A percentile compares a stretch with the other conserved stretches of the same genome.
These are phyloP conservation scores for Cephus runcator DNA, from an alignment of 2,888 invertebrate genomes.

Conservation along the genomic window DNA sequence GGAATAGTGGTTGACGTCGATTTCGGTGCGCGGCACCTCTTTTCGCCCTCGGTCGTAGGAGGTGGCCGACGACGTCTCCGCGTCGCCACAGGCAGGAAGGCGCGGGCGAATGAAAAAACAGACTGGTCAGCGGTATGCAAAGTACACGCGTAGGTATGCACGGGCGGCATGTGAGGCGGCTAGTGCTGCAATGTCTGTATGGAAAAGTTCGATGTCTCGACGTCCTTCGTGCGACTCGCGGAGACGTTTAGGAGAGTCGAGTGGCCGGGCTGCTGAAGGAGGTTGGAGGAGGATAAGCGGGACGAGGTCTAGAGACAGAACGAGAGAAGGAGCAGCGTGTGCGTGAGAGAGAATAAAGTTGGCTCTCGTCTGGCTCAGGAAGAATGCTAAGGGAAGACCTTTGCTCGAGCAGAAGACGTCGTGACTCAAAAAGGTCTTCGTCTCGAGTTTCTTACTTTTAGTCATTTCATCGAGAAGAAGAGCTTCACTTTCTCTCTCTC, in stretches of 20 bases:
- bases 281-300: not conserved
- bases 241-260: constrained; percentile 4
- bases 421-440: constrained; percentile 1
- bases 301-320: not conserved
- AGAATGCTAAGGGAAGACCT: constrained; percentile 1
- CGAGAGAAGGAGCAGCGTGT: not conserved
- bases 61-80: not conserved
- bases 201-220: constrained; percentile 25
- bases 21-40: too few relatives aligned
- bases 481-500: not conserved
- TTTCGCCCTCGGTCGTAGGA: too few relatives aligned
- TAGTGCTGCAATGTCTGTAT: not conserved
- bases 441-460: constrained; percentile 8
- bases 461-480: not conserved
- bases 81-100: not conserved
- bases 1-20: too few relatives aligned
- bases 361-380: not conserved
- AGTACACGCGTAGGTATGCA: not conserved
- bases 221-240: constrained; percentile 17
- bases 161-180: too few relatives aligned
- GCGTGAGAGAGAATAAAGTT: not conserved
- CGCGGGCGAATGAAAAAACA: not conserved
- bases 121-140: not conserved
- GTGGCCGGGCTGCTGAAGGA: constrained; percentile 13
- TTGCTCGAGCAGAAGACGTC: not conserved